Evolutionary conservation across 1,140 invertebrate genomes (phyloP), one percentile per base, ranked within the genome.

Genomic region (Lepidurus arcticus): DNA sequence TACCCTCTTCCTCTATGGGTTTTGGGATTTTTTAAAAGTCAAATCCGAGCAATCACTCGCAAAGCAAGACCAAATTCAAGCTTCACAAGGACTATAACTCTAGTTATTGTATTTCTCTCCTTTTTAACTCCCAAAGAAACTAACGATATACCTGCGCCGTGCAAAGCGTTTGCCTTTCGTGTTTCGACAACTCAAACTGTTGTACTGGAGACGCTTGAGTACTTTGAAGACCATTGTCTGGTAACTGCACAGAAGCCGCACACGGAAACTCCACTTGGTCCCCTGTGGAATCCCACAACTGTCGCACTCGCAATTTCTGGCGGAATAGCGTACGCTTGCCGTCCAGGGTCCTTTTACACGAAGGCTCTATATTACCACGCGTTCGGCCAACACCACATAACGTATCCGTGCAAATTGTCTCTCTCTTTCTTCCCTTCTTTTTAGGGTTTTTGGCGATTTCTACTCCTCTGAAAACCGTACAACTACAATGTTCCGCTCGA

Each of bases 141-240:
- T 34, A 34, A 34, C 34, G 2, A 9, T 65, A 13, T 65, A 65
- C 53, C 53, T 65, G 53, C 53, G 16, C 4, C 53, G 16, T 65
- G 16, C 21, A 21, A 9, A 65, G 13, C 53, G 53, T 65, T 65
- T 65, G 21, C 21, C 21, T 1, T 65, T 13, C 53, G 53, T 13
- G 21, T 65, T 65, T 21, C 53, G 16, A 65, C 53, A 65, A 65
- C 53, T 65, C 53, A 65, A 13, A 65, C 21, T 65, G 53, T 65
- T 65, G 53, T 65, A 65, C 53, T 65, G 53, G 21, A 65, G 53
- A n/a, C 53, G 53, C 53, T 65, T 65, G 53, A 65, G 53, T 65
- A 65, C 53, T 65, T 65, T 65, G 53, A 21, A 65, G 53, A 65
- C 53, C 53, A 65, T 65, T 65, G 16, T 65, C 53, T 21, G 5